Evolutionary conservation across 2,797 vertebrate species (phyloP).

Genomic region (Rhabdomys pumilio): DNA sequence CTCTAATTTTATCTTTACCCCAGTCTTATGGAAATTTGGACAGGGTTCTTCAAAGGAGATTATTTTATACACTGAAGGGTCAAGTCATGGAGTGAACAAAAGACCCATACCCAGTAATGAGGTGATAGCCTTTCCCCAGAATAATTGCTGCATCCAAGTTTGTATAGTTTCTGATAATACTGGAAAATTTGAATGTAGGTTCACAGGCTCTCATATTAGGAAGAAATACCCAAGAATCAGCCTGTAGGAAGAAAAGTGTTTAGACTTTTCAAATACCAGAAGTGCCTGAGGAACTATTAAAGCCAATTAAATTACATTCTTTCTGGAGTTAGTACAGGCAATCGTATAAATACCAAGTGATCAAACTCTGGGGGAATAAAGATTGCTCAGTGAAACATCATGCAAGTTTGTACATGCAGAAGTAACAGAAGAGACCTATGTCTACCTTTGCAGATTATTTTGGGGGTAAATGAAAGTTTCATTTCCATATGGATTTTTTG

Average conservation of each 20-base stretch:
- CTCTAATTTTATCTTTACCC: conserved; percentile 69
- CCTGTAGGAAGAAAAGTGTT: neutral
- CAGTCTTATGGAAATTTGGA: conserved; percentile 10
- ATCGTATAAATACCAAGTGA: neutral
- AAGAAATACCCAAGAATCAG: neutral
- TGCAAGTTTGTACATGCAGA: neutral
- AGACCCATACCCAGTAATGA: neutral
- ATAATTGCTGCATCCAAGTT: neutral
- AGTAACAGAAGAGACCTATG: neutral
- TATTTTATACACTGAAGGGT: neutral
- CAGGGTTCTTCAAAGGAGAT: conserved; percentile 10
- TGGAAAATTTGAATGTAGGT: neutral
- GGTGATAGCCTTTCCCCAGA: neutral
- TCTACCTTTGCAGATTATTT: neutral
- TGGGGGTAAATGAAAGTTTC: neutral
- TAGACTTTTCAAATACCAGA: neutral
- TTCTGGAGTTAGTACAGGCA: conserved; percentile 1
- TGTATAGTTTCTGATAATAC: neutral
- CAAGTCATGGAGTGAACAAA: neutral
- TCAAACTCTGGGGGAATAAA: neutral
- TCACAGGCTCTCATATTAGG: neutral
- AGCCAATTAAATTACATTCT: neutral
- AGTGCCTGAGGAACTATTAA: neutral
- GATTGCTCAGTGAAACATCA: neutral
- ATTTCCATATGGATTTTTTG: neutral